Percentiles rank a stretch among this genome's conserved stretches.
phyloP scores from a whole-genome alignment of 2,113 vertebrate species.

The Ptilonorhynchus violaceus region DNA sequence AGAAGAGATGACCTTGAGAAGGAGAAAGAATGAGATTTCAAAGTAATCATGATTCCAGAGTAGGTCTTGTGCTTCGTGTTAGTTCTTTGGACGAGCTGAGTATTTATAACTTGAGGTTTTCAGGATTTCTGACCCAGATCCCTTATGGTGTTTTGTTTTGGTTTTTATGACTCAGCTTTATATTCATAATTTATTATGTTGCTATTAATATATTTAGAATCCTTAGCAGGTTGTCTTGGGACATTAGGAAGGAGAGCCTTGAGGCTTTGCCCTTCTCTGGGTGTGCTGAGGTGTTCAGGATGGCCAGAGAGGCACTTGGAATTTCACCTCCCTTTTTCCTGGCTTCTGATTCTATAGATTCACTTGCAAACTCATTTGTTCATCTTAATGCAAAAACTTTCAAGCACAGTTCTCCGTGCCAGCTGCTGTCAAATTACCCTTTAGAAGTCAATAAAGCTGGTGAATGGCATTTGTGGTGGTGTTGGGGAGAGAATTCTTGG shows the following conservation, averaged over 20 bases:
- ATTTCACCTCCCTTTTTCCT: neutral
- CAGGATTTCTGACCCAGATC: neutral
- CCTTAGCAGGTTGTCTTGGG: neutral
- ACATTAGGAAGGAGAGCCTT: neutral
- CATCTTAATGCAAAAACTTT: neutral
- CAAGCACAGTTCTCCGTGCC: neutral
- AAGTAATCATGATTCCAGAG: neutral
- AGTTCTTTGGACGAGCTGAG: neutral
- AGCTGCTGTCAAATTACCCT: constrained; percentile 41
- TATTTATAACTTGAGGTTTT: neutral
- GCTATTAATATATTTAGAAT: neutral
- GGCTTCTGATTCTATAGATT: neutral
- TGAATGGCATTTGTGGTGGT: constrained; percentile 34
- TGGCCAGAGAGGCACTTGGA: neutral
- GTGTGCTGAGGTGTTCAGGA: neutral
- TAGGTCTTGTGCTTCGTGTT: neutral
- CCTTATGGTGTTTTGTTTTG: neutral
- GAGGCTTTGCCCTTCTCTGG: neutral
- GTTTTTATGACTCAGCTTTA: constrained; percentile 1
- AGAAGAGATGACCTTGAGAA: neutral
- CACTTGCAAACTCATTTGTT: neutral
- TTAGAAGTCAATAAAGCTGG: constrained; percentile 42
- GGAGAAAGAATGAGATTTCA: neutral
- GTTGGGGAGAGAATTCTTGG: neutral
- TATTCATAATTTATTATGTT: neutral